Conservation (phyloP, 1,140 invertebrate species). For the Zaprionus taronus region DNA sequence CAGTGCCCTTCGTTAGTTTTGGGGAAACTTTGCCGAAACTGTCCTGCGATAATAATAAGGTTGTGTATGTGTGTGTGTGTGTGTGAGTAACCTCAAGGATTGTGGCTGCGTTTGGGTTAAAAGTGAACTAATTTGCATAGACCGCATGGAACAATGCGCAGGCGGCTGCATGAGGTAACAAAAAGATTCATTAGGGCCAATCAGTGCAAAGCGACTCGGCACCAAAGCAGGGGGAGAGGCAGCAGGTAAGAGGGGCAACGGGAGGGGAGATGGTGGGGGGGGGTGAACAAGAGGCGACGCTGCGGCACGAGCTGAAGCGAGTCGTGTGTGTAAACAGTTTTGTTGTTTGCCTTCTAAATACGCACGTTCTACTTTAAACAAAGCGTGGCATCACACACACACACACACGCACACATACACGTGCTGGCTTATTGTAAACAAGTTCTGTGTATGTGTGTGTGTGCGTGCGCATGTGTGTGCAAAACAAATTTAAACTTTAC, state of each 20-base stretch:
- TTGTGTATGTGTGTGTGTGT: constrained; percentile 2
- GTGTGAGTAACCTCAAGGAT: constrained; percentile 18
- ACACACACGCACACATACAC: constrained; percentile 37
- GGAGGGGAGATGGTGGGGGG: background rate
- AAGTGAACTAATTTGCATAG: constrained; percentile 83
- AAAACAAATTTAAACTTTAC: constrained; percentile 83
- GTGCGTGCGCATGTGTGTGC: constrained; percentile 60
- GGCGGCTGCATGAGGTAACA: constrained; percentile 77
- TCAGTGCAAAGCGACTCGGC: constrained; percentile 75
- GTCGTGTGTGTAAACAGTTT: constrained; percentile 70
- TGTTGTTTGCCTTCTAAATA: constrained; percentile 81
- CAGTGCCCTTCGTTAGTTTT: background rate
- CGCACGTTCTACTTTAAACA: constrained; percentile 81
- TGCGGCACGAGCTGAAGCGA: constrained; percentile 27
- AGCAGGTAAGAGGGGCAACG: background rate
- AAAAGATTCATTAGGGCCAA: constrained; percentile 83
- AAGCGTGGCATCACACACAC: constrained; percentile 49
- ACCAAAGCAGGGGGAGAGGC: constrained; percentile 34
- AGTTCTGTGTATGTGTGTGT: constrained; percentile 30
- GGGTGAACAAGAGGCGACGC: background rate
- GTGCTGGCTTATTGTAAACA: constrained; percentile 63
- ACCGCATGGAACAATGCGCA: constrained; percentile 79
- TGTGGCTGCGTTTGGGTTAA: constrained; percentile 60
- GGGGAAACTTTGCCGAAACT: background rate
- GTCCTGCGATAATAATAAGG: constrained; percentile 4